Conservation (phyloP, 2,888 invertebrate genomes). For the Spisula solida region DNA sequence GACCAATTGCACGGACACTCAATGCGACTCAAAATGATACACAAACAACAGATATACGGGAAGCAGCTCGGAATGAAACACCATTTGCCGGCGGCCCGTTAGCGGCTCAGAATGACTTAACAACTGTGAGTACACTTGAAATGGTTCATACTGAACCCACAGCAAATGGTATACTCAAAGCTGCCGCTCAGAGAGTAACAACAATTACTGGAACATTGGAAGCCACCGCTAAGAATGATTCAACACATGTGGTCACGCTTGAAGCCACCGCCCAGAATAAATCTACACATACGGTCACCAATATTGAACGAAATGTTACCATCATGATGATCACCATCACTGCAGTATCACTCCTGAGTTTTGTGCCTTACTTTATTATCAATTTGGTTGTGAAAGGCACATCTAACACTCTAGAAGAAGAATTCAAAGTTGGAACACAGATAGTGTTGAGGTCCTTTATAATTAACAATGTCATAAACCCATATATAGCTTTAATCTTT, state of each 20-base stretch:
- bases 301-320: conserved; percentile 29
- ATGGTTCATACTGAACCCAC: too few relatives aligned
- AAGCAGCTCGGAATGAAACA: too few relatives aligned
- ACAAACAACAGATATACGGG: too few relatives aligned
- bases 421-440: conserved; percentile 41
- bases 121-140: neutral
- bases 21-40: too few relatives aligned
- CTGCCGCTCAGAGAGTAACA: neutral
- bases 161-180: too few relatives aligned
- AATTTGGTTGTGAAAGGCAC: conserved; percentile 7
- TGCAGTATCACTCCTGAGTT: conserved; percentile 26
- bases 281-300: too few relatives aligned
- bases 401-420: neutral
- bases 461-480: conserved; percentile 48
- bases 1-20: too few relatives aligned
- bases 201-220: too few relatives aligned
- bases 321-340: conserved; percentile 42
- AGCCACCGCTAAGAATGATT: too few relatives aligned
- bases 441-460: conserved; percentile 41
- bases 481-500: conserved; percentile 40
- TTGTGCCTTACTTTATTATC: conserved; percentile 45
- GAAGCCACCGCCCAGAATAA: neutral
- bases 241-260: neutral
- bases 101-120: neutral
- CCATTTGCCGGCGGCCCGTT: neutral